Evolutionary conservation across 37 sponge, comb jelly and placozoan genomes (phyloP).

Genomic region (Chondrilla cf. caribensis): DNA sequence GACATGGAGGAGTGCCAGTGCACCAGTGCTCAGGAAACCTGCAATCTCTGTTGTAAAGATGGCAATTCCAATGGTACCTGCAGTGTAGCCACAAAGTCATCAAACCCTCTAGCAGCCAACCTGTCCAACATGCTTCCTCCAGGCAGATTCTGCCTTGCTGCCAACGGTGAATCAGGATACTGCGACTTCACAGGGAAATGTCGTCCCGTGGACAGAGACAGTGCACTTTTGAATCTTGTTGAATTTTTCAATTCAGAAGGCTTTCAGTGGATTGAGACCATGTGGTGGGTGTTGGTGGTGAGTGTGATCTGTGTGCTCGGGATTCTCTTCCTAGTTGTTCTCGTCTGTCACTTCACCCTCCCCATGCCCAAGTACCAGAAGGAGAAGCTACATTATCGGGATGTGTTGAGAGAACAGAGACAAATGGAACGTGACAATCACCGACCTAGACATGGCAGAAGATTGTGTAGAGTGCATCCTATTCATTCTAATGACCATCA

Average conservation of each 20-base stretch:
- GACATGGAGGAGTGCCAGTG: conserved; percentile 50
- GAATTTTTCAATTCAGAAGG: conserved; percentile 10
- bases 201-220: conserved; percentile 25
- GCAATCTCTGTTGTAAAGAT: conserved; percentile 56
- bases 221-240: neutral
- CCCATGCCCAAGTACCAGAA: conserved; percentile 62
- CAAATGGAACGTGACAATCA: no score
- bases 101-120: neutral
- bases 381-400: conserved; percentile 14
- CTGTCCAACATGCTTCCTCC: neutral
- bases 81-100: conserved; percentile 9
- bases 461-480: no score
- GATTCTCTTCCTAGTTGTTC: conserved; percentile 58
- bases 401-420: neutral
- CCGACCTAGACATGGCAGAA: no score
- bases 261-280: conserved; percentile 30
- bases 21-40: conserved; percentile 14
- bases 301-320: conserved; percentile 52
- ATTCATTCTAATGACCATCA: no score
- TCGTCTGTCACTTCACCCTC: conserved; percentile 51
- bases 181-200: conserved; percentile 72
- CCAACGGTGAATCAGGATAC: conserved; percentile 51
- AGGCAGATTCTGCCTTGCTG: conserved; percentile 25
- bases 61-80: conserved; percentile 25
- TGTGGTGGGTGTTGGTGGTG: conserved; percentile 74